A percentile compares a stretch with the other conserved stretches of the same genome.
Evolutionary conservation across 2,113 vertebrate genomes (phyloP).

Genomic region (Clupea harengus): DNA sequence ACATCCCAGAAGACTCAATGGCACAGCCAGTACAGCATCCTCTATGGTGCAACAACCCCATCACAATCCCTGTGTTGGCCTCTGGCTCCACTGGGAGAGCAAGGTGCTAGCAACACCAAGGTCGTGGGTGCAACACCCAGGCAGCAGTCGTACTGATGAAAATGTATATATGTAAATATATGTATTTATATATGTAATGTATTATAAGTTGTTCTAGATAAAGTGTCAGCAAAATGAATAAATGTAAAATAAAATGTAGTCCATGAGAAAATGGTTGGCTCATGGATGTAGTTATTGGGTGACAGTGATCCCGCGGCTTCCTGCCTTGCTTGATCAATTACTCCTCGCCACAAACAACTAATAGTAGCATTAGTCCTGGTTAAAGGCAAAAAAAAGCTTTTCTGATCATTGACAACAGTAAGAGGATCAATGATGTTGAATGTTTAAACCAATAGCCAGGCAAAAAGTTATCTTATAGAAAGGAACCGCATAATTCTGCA

Average conservation of each 20-base stretch:
- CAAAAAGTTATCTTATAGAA: constrained; percentile 64
- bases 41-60: background rate
- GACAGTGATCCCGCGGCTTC: constrained; percentile 29
- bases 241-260: background rate
- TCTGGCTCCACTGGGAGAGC: background rate
- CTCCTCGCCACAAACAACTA: constrained; percentile 45
- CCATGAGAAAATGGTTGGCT: background rate
- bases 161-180: no score
- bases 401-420: constrained; percentile 55
- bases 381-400: background rate
- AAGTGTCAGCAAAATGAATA: background rate
- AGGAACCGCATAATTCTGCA: constrained; percentile 52
- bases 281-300: constrained; percentile 16
- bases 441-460: constrained; percentile 46
- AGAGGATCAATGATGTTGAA: constrained; percentile 60
- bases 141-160: no score
- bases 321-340: constrained; percentile 49
- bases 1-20: constrained; percentile 12
- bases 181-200: background rate
- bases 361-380: constrained; percentile 55
- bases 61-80: background rate
- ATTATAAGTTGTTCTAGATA: no score
- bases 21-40: background rate
- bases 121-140: background rate
- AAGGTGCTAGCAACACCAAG: background rate